Base-by-base conservation (phyloP, 2,888 invertebrate species). In the Halocaridina rubra region DNA sequence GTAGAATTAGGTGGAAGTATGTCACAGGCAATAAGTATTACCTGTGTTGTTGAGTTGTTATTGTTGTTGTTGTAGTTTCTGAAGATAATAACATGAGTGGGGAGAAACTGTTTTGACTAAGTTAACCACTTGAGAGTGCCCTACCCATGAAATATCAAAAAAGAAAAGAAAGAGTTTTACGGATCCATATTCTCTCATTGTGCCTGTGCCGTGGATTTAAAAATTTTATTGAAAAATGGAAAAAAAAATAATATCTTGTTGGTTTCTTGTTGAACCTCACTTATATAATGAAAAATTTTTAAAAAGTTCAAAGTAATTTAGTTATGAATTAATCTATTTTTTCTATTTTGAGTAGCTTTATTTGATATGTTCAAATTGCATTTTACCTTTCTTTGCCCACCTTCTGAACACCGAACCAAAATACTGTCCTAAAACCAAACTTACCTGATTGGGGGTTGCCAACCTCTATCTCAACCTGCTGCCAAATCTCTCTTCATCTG, bases 61-160 rank as follows among this genome's bases (percentile, higher is more conserved):
- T 86, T 82, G 86, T 86, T 86, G 82, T 86, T 86, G 86, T 86
- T 86, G 86, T 86, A 82, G 86, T 86, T 82, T 71, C 78, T 71
- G 82, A 78, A 77, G 82, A 72, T 78, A 82, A 53, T 46, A n/a
- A n/a, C n/a, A n/a, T 81, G 75, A 80, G 64, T 72, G 77, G 74
- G 78, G 59, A 76, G 29, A 53, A n/a, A 53, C 53, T 53, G 71
- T 81, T 81, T 77, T 71, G 69, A 77, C 69, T 59, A 32, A 77
- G 32, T 53, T 72, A 77, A 72, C 72, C 69, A 33, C 64, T 72
- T 19, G 22, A 10, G 72, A 78, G 72, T 78, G 78, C 82, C 82
- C 69, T 59, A 77, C 76, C 76, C 59, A 29, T 76, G 59, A 81
- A 76, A 71, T 77, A 53, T 57, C 71, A 69, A 82, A 82, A 59